These are phyloP conservation scores for Cotesia chilonis DNA, from an alignment of 1,140 invertebrate species.

Conservation along the genomic window DNA sequence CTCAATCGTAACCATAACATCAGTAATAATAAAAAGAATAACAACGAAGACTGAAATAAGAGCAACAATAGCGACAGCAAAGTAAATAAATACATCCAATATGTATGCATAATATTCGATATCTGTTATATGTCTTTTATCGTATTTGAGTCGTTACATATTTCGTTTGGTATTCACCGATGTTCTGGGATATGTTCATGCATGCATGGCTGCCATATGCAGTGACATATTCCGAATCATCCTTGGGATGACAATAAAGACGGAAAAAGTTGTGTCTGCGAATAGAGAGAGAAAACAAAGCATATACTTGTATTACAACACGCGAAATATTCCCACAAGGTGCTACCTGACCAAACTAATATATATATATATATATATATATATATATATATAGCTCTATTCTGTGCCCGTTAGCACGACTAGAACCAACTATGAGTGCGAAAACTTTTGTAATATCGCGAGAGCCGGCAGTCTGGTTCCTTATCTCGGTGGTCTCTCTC, in stretches of 20 bases:
- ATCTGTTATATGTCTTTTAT: neutral
- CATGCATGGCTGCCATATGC: neutral
- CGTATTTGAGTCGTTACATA: neutral
- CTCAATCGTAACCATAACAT: too few relatives aligned
- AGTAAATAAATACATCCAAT: too few relatives aligned
- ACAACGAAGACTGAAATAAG: too few relatives aligned
- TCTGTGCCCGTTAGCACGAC: too few relatives aligned
- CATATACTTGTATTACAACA: slow-evolving; percentile 15
- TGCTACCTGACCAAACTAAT: neutral
- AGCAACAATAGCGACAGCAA: too few relatives aligned
- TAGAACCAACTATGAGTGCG: slow-evolving; percentile 26
- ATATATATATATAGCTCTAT: too few relatives aligned
- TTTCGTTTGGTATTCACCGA: neutral
- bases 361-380: too few relatives aligned
- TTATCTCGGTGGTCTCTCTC: slow-evolving; percentile 14
- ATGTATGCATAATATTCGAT: neutral
- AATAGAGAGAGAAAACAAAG: neutral
- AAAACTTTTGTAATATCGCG: slow-evolving; percentile 41
- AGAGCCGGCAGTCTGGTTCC: slow-evolving; percentile 29
- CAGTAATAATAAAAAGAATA: too few relatives aligned
- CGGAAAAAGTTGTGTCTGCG: neutral
- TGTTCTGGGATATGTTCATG: neutral
- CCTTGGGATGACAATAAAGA: neutral
- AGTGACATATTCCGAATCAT: too few relatives aligned
- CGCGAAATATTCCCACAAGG: slow-evolving; percentile 26